Conservation (phyloP, 2,888 invertebrate genomes). For the Abrostola triplasia region DNA sequence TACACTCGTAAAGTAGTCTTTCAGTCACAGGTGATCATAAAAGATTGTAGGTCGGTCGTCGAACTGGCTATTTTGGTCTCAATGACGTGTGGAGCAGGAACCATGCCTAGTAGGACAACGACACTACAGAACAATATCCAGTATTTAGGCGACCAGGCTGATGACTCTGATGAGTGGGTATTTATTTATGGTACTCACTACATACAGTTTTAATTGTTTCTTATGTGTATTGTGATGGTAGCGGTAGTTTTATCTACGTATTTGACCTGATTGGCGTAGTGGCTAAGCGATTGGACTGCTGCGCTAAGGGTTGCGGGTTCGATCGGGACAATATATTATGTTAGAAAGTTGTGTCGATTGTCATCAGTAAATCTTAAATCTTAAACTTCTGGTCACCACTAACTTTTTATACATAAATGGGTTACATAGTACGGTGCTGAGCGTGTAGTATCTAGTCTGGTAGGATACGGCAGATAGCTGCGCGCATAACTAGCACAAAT, state of each 20-base stretch:
- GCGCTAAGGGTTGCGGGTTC: too few species aligned
- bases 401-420: too few species aligned
- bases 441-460: slow-evolving; percentile 4
- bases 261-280: too few species aligned
- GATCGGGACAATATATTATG: too few species aligned
- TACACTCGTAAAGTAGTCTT: slow-evolving; percentile 5
- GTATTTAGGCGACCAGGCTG: slow-evolving; percentile 31
- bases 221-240: too few species aligned
- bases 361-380: too few species aligned
- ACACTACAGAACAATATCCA: slow-evolving; percentile 8
- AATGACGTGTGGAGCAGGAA: slow-evolving; percentile 38
- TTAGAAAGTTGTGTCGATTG: too few species aligned
- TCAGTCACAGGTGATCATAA: slow-evolving; percentile 26
- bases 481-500: slow-evolving; percentile 7
- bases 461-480: slow-evolving; percentile 17
- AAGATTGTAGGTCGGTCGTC: slow-evolving; percentile 46
- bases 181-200: slow-evolving; percentile 9
- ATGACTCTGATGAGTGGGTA: slow-evolving; percentile 14
- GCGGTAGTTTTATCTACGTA: too few species aligned
- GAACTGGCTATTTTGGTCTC: slow-evolving; percentile 48
- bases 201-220: too few species aligned
- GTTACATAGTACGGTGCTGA: too few species aligned
- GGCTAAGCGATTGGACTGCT: too few species aligned
- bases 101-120: slow-evolving; percentile 30
- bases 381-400: too few species aligned